phyloP scores from a whole-genome alignment of 2,888 invertebrate genomes.

The Keiferia lycopersicella region DNA sequence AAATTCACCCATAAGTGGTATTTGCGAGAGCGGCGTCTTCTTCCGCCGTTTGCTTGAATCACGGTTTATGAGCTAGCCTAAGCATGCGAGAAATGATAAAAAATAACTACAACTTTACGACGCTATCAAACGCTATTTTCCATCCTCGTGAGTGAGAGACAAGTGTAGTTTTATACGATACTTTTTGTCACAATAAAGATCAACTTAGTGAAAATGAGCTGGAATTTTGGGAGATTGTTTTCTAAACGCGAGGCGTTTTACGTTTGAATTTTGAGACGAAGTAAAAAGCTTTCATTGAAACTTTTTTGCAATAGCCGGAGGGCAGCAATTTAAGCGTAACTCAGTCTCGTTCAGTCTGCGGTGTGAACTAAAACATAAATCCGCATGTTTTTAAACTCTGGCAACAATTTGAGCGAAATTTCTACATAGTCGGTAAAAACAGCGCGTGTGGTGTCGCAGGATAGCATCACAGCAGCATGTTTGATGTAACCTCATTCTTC shows the following conservation, averaged over 20 bases:
- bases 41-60: constrained; percentile 40
- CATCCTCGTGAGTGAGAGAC: not conserved
- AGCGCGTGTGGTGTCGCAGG: not conserved
- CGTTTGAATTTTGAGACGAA: not conserved
- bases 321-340: constrained; percentile 7
- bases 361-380: constrained; percentile 8
- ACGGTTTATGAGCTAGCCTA: constrained; percentile 48
- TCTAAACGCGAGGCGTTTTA: not conserved
- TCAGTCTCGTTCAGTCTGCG: not conserved
- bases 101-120: constrained; percentile 25
- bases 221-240: not conserved
- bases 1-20: constrained; percentile 68
- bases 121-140: constrained; percentile 18
- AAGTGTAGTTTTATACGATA: not conserved
- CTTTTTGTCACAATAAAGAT: not conserved
- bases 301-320: not conserved
- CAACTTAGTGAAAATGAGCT: not conserved
- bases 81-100: constrained; percentile 27
- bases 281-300: not conserved
- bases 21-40: constrained; percentile 52
- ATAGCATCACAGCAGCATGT: not conserved
- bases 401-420: constrained; percentile 19
- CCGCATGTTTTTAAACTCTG: constrained; percentile 3
- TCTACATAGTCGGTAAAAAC: constrained; percentile 16
- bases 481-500: too few relatives aligned